These are phyloP conservation scores for Laticauda laticaudata DNA, from an alignment of 2,113 vertebrate species.

Conservation along the genomic window DNA sequence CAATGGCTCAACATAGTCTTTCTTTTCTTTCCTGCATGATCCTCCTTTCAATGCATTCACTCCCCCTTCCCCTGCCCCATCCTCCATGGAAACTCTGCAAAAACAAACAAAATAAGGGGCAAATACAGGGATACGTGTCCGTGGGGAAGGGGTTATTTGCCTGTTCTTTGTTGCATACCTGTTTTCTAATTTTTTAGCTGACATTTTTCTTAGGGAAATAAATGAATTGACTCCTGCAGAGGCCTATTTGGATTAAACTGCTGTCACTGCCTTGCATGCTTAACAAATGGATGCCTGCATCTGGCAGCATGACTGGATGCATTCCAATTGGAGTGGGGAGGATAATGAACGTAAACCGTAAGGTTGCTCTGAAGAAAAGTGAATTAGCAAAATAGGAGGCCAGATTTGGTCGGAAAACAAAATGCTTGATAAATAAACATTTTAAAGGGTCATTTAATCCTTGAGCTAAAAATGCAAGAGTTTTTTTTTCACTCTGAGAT, in stretches of 20 bases:
- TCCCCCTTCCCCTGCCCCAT: neutral
- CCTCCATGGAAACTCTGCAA: neutral
- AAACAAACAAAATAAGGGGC: slow-evolving; percentile 5
- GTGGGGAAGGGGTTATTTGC: slow-evolving; percentile 39
- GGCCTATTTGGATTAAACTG: slow-evolving; percentile 77
- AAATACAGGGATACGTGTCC: slow-evolving; percentile 50
- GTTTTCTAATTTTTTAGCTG: slow-evolving; percentile 77
- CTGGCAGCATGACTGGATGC: slow-evolving; percentile 59
- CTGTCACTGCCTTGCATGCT: slow-evolving; percentile 77
- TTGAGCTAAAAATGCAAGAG: neutral
- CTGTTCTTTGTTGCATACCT: slow-evolving; percentile 56
- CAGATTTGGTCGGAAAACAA: neutral
- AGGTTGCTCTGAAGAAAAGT: slow-evolving; percentile 55
- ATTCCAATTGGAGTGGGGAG: slow-evolving; percentile 75
- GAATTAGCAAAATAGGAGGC: slow-evolving; percentile 50
- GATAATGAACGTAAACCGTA: slow-evolving; percentile 19
- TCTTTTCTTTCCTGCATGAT: neutral
- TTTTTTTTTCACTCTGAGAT: neutral
- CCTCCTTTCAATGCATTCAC: rapidly evolving
- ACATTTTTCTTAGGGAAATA: slow-evolving; percentile 79
- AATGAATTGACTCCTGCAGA: slow-evolving; percentile 78
- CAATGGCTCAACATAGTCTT: neutral
- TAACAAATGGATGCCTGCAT: slow-evolving; percentile 84
- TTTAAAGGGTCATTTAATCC: slow-evolving; percentile 30
- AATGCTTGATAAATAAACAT: slow-evolving; percentile 26